Evolutionary conservation across 1,140 invertebrate species (phyloP), one percentile per base, ranked within the genome.

Genomic region (Leptestheria dahalacensis): DNA sequence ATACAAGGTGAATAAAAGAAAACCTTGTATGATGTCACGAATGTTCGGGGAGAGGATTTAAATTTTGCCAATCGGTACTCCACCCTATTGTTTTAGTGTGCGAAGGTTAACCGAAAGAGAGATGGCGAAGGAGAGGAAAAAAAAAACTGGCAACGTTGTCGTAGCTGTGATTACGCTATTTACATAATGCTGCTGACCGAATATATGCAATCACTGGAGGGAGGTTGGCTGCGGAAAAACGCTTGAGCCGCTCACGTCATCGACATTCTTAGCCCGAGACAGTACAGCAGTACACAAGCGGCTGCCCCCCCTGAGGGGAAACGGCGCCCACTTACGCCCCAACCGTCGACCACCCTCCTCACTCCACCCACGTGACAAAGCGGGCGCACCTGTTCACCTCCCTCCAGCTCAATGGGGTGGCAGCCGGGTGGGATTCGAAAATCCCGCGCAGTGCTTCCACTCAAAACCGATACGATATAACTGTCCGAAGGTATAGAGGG

Each of bases 241-340:
- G 33, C 33, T 55, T 55, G 53, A 55, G 53, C 53, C 53, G 53
- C 53, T 55, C 53, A 55, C 53, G 53, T 55, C 53, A 55, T 55
- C 53, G 53, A 55, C 53, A 55, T 55, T 29, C 53, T 55, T 55
- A 55, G 53, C n/a, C 33, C 26, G 2, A 41, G 33, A 41, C 33
- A 6, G 6, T 15, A 41, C 6, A 41, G 6, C 33, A 41, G 15
- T 41, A 15, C 33, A 41, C 33, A 41, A 6, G 15, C 33, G 6
- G 33, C n/a, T n/a, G n/a, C n/a, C 15, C 33, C 33, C 33, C 33
- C 33, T 41, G 33, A 15, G 6, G 33, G 33, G 33, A 6, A 41
- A 9, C 15, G 33, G 6, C 6, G 33, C 33, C 33, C 33, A 41
- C 33, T 15, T 6, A 9, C 33, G 6, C 33, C 15, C 33, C 15